A percentile compares a stretch with the other conserved stretches of the same genome.
phyloP scores from a whole-genome alignment of 2,797 vertebrate species.

The Geotrypetes seraphini region DNA sequence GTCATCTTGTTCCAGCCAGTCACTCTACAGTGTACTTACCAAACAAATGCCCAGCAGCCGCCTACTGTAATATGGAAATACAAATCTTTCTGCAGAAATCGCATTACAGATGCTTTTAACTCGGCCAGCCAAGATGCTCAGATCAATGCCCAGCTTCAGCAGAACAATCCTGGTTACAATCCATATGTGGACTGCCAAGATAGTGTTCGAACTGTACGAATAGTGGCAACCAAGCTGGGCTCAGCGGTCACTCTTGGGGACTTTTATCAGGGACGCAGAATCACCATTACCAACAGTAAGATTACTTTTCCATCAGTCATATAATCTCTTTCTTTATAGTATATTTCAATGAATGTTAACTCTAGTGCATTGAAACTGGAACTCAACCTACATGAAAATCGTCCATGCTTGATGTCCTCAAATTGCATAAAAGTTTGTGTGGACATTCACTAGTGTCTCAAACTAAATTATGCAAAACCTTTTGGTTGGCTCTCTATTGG shows the following conservation, averaged over 20 bases:
- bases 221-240: slow-evolving; percentile 71
- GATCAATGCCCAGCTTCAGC: slow-evolving; percentile 43
- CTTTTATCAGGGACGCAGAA: slow-evolving; percentile 69
- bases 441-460: no score
- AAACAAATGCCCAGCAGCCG: slow-evolving; percentile 21
- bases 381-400: no score
- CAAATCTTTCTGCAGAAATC: slow-evolving; percentile 77
- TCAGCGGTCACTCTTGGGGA: slow-evolving; percentile 51
- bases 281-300: slow-evolving; percentile 61
- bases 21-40: slow-evolving; percentile 64
- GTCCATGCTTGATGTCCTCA: no score
- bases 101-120: slow-evolving; percentile 69
- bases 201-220: slow-evolving; percentile 59
- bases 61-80: slow-evolving; percentile 74
- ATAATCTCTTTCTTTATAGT: no score
- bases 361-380: no score
- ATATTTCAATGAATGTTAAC: no score
- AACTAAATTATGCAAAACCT: no score
- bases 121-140: slow-evolving; percentile 58
- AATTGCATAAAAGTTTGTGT: no score
- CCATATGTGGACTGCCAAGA: slow-evolving; percentile 80
- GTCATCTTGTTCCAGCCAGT: slow-evolving; percentile 81
- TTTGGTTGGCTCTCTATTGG: no score
- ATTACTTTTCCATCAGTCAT: neutral
- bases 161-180: slow-evolving; percentile 73